Conservation (phyloP, 92 coral and sea anemone species). For the Pocillopora meandrina region DNA sequence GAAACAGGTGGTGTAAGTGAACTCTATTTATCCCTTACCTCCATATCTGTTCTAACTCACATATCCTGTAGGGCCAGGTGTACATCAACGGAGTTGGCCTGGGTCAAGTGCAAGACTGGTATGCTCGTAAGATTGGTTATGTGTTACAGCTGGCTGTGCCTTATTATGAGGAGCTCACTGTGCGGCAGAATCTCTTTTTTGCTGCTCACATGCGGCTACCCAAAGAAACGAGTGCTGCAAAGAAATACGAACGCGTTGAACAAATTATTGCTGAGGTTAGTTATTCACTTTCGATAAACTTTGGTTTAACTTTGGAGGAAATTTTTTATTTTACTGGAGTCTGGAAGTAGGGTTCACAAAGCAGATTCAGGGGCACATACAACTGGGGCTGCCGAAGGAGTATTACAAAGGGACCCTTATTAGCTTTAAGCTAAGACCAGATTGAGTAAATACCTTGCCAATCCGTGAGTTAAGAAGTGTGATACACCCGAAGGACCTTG, state of each 20-base stretch:
- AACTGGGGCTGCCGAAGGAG: too few relatives aligned
- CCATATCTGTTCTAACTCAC: too few relatives aligned
- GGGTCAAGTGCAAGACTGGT: constrained; percentile 64
- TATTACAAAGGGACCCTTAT: too few relatives aligned
- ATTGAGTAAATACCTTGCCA: too few relatives aligned
- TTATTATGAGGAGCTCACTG: constrained; percentile 70
- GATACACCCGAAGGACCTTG: too few relatives aligned
- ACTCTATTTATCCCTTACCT: too few relatives aligned
- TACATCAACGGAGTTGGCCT: constrained; percentile 65
- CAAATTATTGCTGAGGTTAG: constrained; percentile 70
- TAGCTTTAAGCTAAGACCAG: too few relatives aligned
- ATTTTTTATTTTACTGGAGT: background rate
- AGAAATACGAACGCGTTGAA: constrained; percentile 70
- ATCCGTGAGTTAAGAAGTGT: too few relatives aligned
- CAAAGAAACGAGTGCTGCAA: constrained; percentile 24
- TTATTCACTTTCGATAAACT: background rate
- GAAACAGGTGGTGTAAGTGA: too few relatives aligned
- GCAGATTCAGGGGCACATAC: background rate
- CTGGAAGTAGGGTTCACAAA: background rate
- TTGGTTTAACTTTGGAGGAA: too few relatives aligned
- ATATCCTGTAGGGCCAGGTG: constrained; percentile 52
- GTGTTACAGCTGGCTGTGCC: constrained; percentile 73
- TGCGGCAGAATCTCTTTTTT: constrained; percentile 62
- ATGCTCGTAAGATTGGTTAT: constrained; percentile 65
- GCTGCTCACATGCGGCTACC: constrained; percentile 70